Percentiles rank a stretch among this genome's conserved stretches.
These are phyloP conservation scores for Chelonus formosanus DNA, from an alignment of 2,888 invertebrate species.

Conservation along the genomic window DNA sequence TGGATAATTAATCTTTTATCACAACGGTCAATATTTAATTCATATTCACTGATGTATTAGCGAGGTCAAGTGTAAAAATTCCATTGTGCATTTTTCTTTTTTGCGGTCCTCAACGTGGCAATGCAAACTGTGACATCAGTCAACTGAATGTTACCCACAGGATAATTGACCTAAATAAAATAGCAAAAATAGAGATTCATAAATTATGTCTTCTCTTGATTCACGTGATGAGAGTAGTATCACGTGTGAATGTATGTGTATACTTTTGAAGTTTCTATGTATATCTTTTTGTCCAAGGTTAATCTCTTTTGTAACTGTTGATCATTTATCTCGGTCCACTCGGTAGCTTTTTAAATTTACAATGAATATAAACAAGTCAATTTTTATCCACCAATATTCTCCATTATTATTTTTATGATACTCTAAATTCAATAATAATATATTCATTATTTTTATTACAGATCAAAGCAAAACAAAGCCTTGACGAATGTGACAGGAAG, in stretches of 20 bases:
- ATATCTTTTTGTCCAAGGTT: no score
- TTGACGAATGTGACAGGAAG: background rate
- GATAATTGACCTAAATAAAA: conserved; percentile 54
- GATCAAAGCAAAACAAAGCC: background rate
- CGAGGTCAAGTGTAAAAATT: conserved; percentile 16
- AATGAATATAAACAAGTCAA: no score
- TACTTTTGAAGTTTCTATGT: background rate
- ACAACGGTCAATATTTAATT: background rate
- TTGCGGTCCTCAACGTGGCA: conserved; percentile 11
- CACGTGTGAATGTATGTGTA: background rate
- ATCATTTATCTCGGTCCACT: no score
- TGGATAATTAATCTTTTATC: no score
- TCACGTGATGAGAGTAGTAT: conserved; percentile 16
- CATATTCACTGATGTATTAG: background rate
- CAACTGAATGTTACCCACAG: conserved; percentile 23
- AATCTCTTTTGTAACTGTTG: no score
- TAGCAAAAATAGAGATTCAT: conserved; percentile 47
- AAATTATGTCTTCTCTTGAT: conserved; percentile 47
- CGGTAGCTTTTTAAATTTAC: no score
- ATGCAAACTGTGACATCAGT: conserved; percentile 33
- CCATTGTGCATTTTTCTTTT: conserved; percentile 29
- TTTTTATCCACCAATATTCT: no score
- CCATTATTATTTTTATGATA: no score
- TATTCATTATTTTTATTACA: conserved; percentile 6
- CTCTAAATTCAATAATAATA: no score